Evolutionary conservation across 2,888 invertebrate genomes (phyloP).

Genomic region (Thecophora atra): DNA sequence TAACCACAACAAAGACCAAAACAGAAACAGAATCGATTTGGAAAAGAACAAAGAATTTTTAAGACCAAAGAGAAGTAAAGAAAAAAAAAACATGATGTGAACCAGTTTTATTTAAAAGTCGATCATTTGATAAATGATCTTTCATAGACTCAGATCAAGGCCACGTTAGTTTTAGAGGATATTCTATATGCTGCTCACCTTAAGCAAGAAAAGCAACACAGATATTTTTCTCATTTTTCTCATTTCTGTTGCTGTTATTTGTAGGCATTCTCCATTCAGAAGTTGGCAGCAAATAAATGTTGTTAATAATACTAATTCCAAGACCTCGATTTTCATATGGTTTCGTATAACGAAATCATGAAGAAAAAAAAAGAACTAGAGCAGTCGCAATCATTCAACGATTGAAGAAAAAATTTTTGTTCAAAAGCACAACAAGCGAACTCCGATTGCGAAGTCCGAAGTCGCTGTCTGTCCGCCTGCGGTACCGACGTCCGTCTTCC

Average conservation of each 20-base stretch:
- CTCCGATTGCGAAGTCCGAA: slow-evolving; percentile 9
- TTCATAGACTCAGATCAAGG: slow-evolving; percentile 25
- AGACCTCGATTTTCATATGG: slow-evolving; percentile 17
- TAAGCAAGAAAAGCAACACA: background rate
- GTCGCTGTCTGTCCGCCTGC: background rate
- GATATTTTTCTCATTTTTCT: background rate
- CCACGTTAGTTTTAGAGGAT: slow-evolving; percentile 17
- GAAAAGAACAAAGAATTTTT: background rate
- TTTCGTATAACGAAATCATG: background rate
- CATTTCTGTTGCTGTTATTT: background rate
- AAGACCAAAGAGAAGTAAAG: background rate
- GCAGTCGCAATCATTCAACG: background rate
- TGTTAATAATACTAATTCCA: slow-evolving; percentile 18
- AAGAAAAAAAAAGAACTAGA: slow-evolving; percentile 10
- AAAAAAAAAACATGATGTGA: background rate
- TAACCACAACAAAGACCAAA: background rate
- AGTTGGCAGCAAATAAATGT: slow-evolving; percentile 17
- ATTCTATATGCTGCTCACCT: background rate
- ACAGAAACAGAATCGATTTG: too few relatives aligned
- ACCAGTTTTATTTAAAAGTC: background rate
- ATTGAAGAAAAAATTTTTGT: slow-evolving; percentile 12
- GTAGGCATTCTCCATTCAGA: slow-evolving; percentile 12
- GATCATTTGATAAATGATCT: background rate
- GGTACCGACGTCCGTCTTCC: background rate
- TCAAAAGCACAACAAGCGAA: background rate